phyloP scores from a whole-genome alignment of 1,140 invertebrate species.

The Drosophila teissieri region DNA sequence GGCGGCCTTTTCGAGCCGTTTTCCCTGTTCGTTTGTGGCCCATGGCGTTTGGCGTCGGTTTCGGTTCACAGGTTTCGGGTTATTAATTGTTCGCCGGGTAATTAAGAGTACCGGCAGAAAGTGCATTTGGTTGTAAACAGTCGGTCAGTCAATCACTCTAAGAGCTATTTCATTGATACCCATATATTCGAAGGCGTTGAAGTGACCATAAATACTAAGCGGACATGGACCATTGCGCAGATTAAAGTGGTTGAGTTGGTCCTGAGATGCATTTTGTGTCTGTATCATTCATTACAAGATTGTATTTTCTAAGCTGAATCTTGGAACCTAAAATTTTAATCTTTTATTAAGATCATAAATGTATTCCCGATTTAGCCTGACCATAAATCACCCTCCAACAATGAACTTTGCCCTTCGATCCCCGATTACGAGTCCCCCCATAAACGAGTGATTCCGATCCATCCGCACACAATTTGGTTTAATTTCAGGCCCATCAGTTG shows the following conservation, averaged over 20 bases:
- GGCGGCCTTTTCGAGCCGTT: slow-evolving; percentile 16
- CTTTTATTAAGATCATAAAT: not conserved
- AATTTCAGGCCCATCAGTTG: slow-evolving; percentile 22
- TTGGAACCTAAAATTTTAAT: not conserved
- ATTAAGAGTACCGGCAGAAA: slow-evolving; percentile 30
- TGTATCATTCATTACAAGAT: too few species aligned
- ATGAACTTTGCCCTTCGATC: slow-evolving; percentile 8
- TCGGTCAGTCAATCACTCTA: slow-evolving; percentile 14
- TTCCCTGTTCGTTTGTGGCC: slow-evolving; percentile 17
- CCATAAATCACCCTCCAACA: not conserved
- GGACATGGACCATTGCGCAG: not conserved
- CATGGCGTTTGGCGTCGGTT: slow-evolving; percentile 3
- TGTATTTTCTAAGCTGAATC: too few species aligned
- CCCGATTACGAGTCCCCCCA: not conserved
- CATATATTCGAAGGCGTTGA: not conserved
- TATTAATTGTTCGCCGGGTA: slow-evolving; percentile 46
- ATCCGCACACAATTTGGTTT: slow-evolving; percentile 21
- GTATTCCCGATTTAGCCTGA: not conserved
- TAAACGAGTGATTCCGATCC: slow-evolving; percentile 8
- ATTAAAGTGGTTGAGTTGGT: not conserved
- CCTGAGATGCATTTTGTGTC: not conserved
- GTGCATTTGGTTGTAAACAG: slow-evolving; percentile 32
- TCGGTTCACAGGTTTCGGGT: slow-evolving; percentile 26
- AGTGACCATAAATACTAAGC: not conserved
- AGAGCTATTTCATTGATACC: slow-evolving; percentile 11